These are phyloP conservation scores for Meteorus cinctellus DNA, from an alignment of 2,888 invertebrate species.

Conservation along the genomic window DNA sequence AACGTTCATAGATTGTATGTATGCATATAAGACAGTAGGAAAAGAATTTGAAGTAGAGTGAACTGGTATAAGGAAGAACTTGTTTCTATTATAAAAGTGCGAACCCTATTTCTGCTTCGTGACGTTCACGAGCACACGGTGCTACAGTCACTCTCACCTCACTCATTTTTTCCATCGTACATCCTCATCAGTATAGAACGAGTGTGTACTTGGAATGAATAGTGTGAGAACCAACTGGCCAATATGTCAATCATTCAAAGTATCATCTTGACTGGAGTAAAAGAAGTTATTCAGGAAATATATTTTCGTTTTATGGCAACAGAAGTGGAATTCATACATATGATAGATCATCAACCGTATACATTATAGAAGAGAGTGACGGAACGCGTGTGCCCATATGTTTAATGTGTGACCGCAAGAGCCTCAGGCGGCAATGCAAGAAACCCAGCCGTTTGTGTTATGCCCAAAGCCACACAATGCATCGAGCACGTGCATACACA, in stretches of 20 bases:
- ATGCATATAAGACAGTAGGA: slow-evolving; percentile 11
- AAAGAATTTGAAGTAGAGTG: slow-evolving; percentile 40
- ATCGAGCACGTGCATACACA: slow-evolving; percentile 56
- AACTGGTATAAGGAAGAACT: slow-evolving; percentile 37
- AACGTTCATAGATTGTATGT: slow-evolving; percentile 37
- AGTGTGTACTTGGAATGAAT: slow-evolving; percentile 2
- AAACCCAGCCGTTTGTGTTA: slow-evolving; percentile 54
- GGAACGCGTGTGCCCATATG: slow-evolving; percentile 51
- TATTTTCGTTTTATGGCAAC: neutral
- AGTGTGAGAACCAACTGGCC: slow-evolving; percentile 59
- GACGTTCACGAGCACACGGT: neutral
- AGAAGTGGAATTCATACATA: neutral
- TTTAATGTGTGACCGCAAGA: slow-evolving; percentile 53
- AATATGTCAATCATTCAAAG: slow-evolving; percentile 39
- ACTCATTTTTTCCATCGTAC: slow-evolving; percentile 23
- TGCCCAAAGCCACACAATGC: slow-evolving; percentile 51
- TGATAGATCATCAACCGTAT: neutral
- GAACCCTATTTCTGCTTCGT: slow-evolving; percentile 28
- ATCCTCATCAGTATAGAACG: slow-evolving; percentile 11
- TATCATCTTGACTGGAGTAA: slow-evolving; percentile 12
- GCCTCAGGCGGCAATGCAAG: slow-evolving; percentile 41
- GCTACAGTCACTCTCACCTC: neutral
- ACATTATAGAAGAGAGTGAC: neutral
- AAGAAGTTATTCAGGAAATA: neutral
- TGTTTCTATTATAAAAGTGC: slow-evolving; percentile 32